Evolutionary conservation across 2,888 invertebrate genomes (phyloP).

Genomic region (Sphaeridia pumilis): DNA sequence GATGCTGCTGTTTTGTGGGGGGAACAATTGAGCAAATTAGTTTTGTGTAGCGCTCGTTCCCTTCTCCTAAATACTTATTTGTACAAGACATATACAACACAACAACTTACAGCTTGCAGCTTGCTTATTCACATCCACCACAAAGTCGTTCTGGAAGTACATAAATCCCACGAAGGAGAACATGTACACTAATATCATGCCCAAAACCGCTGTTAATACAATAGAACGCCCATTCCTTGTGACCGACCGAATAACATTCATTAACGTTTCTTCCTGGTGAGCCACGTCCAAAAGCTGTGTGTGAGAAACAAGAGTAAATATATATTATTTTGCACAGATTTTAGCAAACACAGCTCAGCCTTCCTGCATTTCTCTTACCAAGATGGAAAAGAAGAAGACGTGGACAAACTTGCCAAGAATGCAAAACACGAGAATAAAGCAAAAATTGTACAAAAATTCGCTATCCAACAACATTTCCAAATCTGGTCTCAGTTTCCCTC

Average conservation of each 20-base stretch:
- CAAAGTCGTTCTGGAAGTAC: conserved; percentile 96
- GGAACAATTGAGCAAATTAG: no score
- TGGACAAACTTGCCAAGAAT: conserved; percentile 83
- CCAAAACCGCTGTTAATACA: conserved; percentile 90
- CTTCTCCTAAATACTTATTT: no score
- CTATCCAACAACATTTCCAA: conserved; percentile 32
- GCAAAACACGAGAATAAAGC: conserved; percentile 63
- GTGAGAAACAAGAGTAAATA: no score
- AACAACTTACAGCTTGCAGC: no score
- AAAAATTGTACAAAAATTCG: conserved; percentile 37
- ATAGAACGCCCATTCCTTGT: conserved; percentile 98
- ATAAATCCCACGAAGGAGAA: conserved; percentile 98
- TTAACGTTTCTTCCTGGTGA: conserved; percentile 93
- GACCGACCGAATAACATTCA: conserved; percentile 97
- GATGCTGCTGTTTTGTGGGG: no score
- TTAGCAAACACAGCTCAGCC: no score
- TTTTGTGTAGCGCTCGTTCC: no score
- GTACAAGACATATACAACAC: no score
- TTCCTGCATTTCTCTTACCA: conserved; percentile 79
- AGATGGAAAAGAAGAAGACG: conserved; percentile 94
- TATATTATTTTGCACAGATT: no score
- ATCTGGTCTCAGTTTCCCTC: conserved; percentile 34
- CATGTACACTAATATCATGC: conserved; percentile 92
- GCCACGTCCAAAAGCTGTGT: conserved; percentile 91
- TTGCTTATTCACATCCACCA: conserved; percentile 57